A percentile compares a stretch with the other conserved stretches of the same genome.
phyloP scores from a whole-genome alignment of 1,140 invertebrate species.

The Ptiloglossa arizonensis region DNA sequence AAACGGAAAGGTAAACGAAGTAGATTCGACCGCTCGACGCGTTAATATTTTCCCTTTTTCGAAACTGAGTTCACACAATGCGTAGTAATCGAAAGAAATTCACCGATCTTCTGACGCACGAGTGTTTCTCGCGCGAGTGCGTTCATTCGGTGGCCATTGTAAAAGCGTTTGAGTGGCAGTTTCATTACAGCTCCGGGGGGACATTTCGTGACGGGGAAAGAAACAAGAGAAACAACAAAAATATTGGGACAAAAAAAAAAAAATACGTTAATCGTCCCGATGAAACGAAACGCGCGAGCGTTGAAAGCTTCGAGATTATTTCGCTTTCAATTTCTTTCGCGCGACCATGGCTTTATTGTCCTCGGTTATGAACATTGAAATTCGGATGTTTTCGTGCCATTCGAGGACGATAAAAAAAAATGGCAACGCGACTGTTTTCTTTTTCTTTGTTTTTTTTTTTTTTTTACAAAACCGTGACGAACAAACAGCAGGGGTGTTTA shows the following conservation, averaged over 20 bases:
- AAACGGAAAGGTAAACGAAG: too few relatives aligned
- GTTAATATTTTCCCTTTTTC: too few relatives aligned
- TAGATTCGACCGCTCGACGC: too few relatives aligned
- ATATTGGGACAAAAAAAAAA: too few relatives aligned
- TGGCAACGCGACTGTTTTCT: neutral
- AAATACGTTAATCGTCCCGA: neutral
- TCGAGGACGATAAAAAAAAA: constrained; percentile 5
- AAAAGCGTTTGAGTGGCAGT: constrained; percentile 26
- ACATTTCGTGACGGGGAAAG: neutral
- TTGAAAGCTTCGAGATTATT: neutral
- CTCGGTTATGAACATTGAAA: constrained; percentile 36
- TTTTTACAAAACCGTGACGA: neutral
- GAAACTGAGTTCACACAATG: too few relatives aligned
- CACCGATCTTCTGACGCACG: neutral
- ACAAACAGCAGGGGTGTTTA: constrained; percentile 31
- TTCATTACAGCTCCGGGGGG: constrained; percentile 25
- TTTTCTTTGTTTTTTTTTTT: neutral
- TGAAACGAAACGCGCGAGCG: neutral
- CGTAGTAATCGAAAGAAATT: constrained; percentile 32
- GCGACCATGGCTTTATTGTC: constrained; percentile 5
- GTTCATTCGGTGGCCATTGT: neutral
- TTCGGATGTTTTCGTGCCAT: neutral
- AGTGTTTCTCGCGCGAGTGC: neutral
- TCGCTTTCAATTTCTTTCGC: constrained; percentile 34
- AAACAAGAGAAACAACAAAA: too few relatives aligned